phyloP scores from a whole-genome alignment of 35 echinoderm and acorn worm genomes.

The Stichopus chloronotus region DNA sequence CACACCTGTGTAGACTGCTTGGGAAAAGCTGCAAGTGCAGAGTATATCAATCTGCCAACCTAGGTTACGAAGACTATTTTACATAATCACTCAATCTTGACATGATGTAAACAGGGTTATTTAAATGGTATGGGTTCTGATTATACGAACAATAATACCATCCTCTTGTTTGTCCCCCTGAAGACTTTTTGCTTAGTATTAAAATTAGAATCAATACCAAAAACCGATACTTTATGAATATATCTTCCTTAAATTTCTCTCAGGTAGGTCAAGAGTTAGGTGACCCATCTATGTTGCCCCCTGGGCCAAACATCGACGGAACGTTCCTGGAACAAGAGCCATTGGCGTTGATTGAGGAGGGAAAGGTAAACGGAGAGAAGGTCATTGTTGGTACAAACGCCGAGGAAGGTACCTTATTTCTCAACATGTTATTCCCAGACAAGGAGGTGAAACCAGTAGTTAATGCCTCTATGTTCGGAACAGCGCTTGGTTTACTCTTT shows the following conservation, averaged over 20 bases:
- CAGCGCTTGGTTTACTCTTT: neutral
- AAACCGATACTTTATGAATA: no score
- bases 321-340: neutral
- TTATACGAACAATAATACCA: no score
- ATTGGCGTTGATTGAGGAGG: neutral
- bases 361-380: conserved; percentile 2
- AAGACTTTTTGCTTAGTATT: no score
- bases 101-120: no score
- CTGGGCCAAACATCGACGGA: conserved; percentile 27
- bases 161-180: no score
- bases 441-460: conserved; percentile 13
- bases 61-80: no score
- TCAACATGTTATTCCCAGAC: neutral
- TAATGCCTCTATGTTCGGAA: neutral
- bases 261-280: conserved; percentile 32
- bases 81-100: no score
- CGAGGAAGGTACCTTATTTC: conserved; percentile 27
- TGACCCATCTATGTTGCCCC: neutral
- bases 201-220: no score
- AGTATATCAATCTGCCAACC: no score
- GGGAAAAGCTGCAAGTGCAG: no score
- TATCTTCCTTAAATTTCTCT: neutral
- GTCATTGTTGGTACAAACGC: conserved; percentile 40
- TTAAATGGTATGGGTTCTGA: no score
- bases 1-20: no score